Evolutionary conservation across 2,888 invertebrate genomes (phyloP).

Genomic region (Drosophila falleni): DNA sequence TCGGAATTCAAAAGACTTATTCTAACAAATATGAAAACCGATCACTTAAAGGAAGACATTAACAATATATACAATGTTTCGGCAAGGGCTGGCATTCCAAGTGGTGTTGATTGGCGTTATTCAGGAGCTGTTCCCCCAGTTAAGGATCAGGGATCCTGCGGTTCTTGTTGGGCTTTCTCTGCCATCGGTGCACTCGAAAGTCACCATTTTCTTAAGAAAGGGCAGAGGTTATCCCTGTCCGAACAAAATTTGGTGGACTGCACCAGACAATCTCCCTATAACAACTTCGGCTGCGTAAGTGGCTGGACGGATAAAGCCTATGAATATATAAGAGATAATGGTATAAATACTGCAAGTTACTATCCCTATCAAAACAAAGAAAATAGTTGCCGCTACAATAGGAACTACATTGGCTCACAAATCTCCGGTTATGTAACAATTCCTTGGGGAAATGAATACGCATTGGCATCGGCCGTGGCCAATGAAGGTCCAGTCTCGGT

Average conservation of each 20-base stretch:
- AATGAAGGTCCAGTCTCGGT: conserved; percentile 96
- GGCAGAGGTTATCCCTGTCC: conserved; percentile 5
- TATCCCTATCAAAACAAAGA: conserved; percentile 95
- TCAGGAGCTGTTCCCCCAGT: conserved; percentile 25
- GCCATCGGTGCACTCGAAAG: conserved; percentile 19
- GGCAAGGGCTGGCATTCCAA: not conserved
- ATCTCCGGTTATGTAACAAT: conserved; percentile 91
- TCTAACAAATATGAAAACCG: not conserved
- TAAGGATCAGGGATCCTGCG: conserved; percentile 12
- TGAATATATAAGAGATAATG: conserved; percentile 95
- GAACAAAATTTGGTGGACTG: conserved; percentile 95
- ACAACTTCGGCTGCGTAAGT: conserved; percentile 97
- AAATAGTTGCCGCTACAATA: conserved; percentile 92
- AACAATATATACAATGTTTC: conserved; percentile 7
- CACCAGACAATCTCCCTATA: conserved; percentile 86
- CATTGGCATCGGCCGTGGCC: conserved; percentile 89
- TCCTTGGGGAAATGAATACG: conserved; percentile 86
- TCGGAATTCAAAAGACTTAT: conserved; percentile 89
- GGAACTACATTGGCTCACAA: conserved; percentile 87
- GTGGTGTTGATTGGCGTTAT: conserved; percentile 29
- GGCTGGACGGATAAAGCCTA: conserved; percentile 95
- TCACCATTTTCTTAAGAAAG: conserved; percentile 9
- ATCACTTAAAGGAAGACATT: not conserved
- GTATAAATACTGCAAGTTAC: conserved; percentile 2
- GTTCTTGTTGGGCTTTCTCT: conserved; percentile 25